Percentiles rank a stretch among this genome's conserved stretches.
These are phyloP conservation scores for Sternarchorhynchus goeldii DNA, from an alignment of 2,797 vertebrate genomes.

Conservation along the genomic window DNA sequence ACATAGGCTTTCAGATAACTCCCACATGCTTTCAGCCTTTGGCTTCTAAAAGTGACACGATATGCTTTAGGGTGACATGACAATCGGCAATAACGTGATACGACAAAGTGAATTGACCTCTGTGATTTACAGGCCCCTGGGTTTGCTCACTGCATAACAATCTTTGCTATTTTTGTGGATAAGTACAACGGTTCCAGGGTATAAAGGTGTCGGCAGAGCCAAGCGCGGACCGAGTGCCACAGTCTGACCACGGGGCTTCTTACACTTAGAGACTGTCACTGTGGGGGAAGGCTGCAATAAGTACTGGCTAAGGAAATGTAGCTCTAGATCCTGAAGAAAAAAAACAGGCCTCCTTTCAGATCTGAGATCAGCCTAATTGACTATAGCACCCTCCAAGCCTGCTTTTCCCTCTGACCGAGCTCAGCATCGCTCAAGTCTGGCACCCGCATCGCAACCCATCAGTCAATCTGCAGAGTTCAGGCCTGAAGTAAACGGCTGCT, in stretches of 20 bases:
- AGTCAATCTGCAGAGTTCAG: constrained; percentile 30
- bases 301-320: background rate
- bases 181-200: constrained; percentile 25
- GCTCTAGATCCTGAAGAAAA: background rate
- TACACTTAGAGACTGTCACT: background rate
- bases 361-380: constrained; percentile 9
- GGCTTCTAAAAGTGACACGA: constrained; percentile 29
- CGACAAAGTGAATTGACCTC: constrained; percentile 52
- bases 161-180: constrained; percentile 37
- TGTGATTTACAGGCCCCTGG: constrained; percentile 27
- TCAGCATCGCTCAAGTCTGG: constrained; percentile 26
- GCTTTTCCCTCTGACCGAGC: constrained; percentile 6
- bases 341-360: background rate
- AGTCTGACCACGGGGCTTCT: background rate
- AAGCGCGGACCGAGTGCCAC: background rate
- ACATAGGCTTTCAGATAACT: constrained; percentile 10
- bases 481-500: constrained; percentile 28
- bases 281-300: background rate
- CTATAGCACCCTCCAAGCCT: background rate
- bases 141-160: constrained; percentile 12
- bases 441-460: constrained; percentile 48
- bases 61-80: constrained; percentile 26
- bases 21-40: background rate
- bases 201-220: background rate
- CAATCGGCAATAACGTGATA: constrained; percentile 40